These are phyloP conservation scores for Dolichomitus sp. DNA, from an alignment of 2,888 invertebrate genomes.

Conservation along the genomic window DNA sequence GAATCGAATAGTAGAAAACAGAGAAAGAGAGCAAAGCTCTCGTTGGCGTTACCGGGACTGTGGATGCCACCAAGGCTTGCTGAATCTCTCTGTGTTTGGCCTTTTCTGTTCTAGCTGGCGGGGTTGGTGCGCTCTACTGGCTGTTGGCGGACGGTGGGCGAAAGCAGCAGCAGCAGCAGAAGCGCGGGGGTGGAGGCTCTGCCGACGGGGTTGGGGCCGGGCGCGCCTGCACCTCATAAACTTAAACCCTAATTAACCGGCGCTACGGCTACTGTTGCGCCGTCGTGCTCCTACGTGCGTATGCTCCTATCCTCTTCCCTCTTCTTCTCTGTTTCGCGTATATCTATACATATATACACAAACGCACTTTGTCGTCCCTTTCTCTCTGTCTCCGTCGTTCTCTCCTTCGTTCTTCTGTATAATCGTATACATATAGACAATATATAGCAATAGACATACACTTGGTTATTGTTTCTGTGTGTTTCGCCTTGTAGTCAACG, in stretches of 20 bases:
- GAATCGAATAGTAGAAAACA: conserved; percentile 12
- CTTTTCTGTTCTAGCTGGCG: conserved; percentile 23
- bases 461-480: conserved; percentile 1
- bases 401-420: conserved; percentile 44
- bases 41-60: conserved; percentile 2
- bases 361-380: conserved; percentile 80
- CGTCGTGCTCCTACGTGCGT: conserved; percentile 79
- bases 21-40: conserved; percentile 41
- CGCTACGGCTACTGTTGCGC: conserved; percentile 86
- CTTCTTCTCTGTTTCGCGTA: conserved; percentile 44
- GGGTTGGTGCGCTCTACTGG: conserved; percentile 53
- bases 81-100: conserved; percentile 21
- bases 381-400: conserved; percentile 52
- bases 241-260: conserved; percentile 86
- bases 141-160: conserved; percentile 75
- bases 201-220: conserved; percentile 75
- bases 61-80: not conserved
- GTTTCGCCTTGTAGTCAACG: conserved; percentile 52
- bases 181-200: conserved; percentile 63
- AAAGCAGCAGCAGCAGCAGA: conserved; percentile 68
- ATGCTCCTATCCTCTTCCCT: conserved; percentile 80
- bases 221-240: conserved; percentile 86
- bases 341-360: conserved; percentile 65
- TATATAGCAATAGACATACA: conserved; percentile 5
- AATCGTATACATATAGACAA: conserved; percentile 21